phyloP scores from a whole-genome alignment of 2,888 invertebrate genomes.

The Doris montereyensis region DNA sequence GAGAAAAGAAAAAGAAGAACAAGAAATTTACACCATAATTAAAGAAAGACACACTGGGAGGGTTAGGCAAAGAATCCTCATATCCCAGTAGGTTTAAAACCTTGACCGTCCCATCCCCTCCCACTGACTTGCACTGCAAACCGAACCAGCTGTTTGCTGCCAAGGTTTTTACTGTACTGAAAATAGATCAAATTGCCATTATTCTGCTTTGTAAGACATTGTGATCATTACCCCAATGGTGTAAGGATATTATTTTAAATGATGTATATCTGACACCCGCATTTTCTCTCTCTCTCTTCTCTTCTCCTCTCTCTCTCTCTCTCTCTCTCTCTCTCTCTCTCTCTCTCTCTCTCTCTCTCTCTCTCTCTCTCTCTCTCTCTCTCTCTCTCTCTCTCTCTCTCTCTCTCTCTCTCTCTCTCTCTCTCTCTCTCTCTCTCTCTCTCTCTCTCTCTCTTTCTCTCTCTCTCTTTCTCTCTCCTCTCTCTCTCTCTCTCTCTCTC shows the following conservation, averaged over 20 bases:
- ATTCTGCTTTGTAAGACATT: too few species aligned
- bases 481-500: not conserved
- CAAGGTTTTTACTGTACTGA: too few species aligned
- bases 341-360: not conserved
- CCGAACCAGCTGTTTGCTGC: too few species aligned
- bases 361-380: not conserved
- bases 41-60: not conserved
- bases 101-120: too few species aligned
- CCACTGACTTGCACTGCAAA: too few species aligned
- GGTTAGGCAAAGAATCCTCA: not conserved
- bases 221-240: too few species aligned
- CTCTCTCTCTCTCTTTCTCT: not conserved
- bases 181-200: too few species aligned
- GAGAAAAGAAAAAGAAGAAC: not conserved
- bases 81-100: too few species aligned
- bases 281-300: too few species aligned
- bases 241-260: too few species aligned
- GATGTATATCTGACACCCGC: too few species aligned
- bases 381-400: not conserved
- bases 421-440: conserved; percentile 9
- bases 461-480: not conserved
- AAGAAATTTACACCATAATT: not conserved
- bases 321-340: not conserved
- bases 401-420: not conserved
- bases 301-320: not conserved